Conservation (phyloP, 2,113 vertebrate genomes). For the Centrocercus urophasianus region DNA sequence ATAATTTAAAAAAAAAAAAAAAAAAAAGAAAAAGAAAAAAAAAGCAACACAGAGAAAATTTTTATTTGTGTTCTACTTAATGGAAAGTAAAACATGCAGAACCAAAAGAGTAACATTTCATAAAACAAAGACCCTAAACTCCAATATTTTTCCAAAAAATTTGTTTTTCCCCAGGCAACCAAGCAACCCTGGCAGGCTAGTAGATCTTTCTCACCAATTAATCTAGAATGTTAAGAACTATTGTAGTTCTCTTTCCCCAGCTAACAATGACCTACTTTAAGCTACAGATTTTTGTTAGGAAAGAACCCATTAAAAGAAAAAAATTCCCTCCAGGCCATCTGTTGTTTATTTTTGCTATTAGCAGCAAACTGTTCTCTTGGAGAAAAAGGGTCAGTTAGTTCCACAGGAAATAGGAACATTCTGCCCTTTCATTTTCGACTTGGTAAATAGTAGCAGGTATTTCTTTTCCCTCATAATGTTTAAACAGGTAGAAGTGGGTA, state of each 20-base stretch:
- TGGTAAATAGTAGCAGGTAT: conserved; percentile 41
- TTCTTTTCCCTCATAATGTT: conserved; percentile 11
- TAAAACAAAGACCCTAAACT: not conserved
- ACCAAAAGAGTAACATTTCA: not conserved
- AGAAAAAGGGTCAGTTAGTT: conserved; percentile 40
- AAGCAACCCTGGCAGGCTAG: not conserved
- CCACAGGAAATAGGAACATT: conserved; percentile 15
- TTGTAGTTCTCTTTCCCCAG: not conserved
- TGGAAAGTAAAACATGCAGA: not conserved
- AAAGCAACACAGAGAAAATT: not conserved
- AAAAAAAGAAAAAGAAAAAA: not conserved
- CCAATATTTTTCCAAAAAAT: not conserved
- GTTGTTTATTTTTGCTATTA: conserved; percentile 72
- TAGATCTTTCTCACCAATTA: not conserved
- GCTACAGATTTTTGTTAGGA: not conserved
- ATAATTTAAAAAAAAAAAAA: not conserved
- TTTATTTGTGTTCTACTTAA: not conserved
- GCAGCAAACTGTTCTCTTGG: conserved; percentile 49
- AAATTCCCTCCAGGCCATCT: conserved; percentile 45
- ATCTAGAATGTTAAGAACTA: not conserved
- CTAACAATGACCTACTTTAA: conserved; percentile 59
- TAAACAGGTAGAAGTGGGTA: conserved; percentile 24
- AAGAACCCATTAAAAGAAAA: conserved; percentile 40
- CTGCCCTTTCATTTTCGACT: conserved; percentile 36
- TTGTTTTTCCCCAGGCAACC: not conserved